Conservation (phyloP, 2,113 vertebrate genomes). For the Hemicordylus capensis region DNA sequence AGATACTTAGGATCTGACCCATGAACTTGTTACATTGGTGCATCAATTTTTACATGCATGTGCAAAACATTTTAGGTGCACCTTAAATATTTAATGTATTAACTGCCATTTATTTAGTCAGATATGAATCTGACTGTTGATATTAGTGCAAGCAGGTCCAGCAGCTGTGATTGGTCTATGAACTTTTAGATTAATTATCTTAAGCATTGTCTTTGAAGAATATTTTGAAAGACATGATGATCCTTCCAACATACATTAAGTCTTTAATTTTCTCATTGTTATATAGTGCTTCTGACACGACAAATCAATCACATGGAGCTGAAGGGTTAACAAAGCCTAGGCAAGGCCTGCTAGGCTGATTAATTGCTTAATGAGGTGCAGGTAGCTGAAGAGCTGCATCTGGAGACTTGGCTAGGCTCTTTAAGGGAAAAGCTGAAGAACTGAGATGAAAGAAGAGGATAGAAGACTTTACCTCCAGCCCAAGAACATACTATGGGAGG, state of each 20-base stretch:
- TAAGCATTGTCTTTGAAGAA: conserved; percentile 7
- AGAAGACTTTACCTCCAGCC: not conserved
- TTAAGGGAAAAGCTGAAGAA: not conserved
- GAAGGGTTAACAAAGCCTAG: conserved; percentile 22
- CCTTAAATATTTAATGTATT: not conserved
- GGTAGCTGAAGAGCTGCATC: not conserved
- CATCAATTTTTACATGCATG: not conserved
- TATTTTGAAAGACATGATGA: conserved; percentile 18
- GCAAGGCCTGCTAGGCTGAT: conserved; percentile 32
- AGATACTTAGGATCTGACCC: no score
- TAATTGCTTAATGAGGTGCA: conserved; percentile 38
- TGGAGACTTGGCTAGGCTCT: conserved; percentile 8
- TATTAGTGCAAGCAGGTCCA: conserved; percentile 2
- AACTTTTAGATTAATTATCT: conserved; percentile 2
- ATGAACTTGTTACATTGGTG: no score
- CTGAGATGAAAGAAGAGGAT: not conserved
- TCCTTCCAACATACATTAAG: conserved; percentile 12
- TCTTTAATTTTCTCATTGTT: conserved; percentile 30
- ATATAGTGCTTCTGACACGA: conserved; percentile 5
- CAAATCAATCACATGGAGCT: conserved; percentile 31
- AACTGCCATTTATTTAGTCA: conserved; percentile 4
- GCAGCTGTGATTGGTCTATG: not conserved
- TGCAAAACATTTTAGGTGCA: not conserved
- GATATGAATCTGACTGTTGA: conserved; percentile 19
- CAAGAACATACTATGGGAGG: not conserved